Evolutionary conservation across 2,113 vertebrate species (phyloP).

Genomic region (Cinclus cinclus): DNA sequence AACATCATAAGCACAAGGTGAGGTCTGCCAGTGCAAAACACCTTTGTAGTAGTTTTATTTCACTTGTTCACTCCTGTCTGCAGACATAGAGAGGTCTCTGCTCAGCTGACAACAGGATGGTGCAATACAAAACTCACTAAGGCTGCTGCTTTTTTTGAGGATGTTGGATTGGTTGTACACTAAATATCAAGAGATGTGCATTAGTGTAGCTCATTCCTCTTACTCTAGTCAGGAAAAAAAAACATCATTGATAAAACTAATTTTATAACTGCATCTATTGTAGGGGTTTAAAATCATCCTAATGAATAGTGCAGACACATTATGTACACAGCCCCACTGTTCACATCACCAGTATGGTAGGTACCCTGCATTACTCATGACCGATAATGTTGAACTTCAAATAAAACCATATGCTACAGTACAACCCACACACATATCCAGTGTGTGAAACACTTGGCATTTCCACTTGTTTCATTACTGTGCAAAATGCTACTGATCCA

Average conservation of each 20-base stretch:
- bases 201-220: not conserved
- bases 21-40: not conserved
- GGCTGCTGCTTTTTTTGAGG: not conserved
- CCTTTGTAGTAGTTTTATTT: not conserved
- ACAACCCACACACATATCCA: not conserved
- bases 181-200: not conserved
- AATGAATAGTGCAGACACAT: not conserved
- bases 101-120: not conserved
- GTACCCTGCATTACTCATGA: slow-evolving; percentile 3
- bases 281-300: not conserved
- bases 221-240: not conserved
- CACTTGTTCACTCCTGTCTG: not conserved
- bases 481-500: not conserved
- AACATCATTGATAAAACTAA: not conserved
- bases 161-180: not conserved
- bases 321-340: not conserved
- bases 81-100: not conserved
- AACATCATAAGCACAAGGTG: not conserved
- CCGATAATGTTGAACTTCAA: slow-evolving; percentile 13
- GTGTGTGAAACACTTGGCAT: not conserved
- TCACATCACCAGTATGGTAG: not conserved
- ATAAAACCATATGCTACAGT: slow-evolving; percentile 28
- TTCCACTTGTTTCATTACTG: slow-evolving; percentile 2
- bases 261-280: not conserved
- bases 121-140: not conserved